Evolutionary conservation across 2,888 invertebrate genomes (phyloP).

Genomic region (Dione vanillae): DNA sequence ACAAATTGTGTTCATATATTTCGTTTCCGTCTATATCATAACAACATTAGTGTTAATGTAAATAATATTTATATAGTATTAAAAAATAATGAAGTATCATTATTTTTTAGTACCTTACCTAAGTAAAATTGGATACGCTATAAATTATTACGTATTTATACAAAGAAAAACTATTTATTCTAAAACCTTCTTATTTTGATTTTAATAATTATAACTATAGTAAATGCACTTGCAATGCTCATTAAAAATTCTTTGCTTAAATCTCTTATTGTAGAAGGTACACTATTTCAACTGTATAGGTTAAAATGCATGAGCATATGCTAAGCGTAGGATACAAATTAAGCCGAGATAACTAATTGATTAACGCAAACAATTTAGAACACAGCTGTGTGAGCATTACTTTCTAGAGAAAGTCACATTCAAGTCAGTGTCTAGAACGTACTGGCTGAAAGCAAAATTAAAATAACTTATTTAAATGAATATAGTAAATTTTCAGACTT

Average conservation of each 20-base stretch:
- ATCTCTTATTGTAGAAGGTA: not conserved
- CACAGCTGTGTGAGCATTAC: slow-evolving; percentile 47
- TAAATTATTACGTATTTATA: not conserved
- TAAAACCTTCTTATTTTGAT: not conserved
- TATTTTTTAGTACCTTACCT: not conserved
- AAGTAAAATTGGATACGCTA: too few species aligned
- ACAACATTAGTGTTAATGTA: not conserved
- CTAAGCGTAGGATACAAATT: slow-evolving; percentile 44
- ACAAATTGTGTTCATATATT: slow-evolving; percentile 2
- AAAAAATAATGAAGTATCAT: not conserved
- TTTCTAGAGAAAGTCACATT: slow-evolving; percentile 51
- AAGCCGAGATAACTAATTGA: slow-evolving; percentile 48
- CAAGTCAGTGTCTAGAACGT: slow-evolving; percentile 43
- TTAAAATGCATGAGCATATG: slow-evolving; percentile 17
- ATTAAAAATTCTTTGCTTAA: not conserved
- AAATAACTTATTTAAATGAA: slow-evolving; percentile 21
- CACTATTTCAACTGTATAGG: not conserved
- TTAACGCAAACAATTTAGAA: slow-evolving; percentile 47
- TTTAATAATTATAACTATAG: not conserved
- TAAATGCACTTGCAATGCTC: not conserved
- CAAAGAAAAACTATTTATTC: not conserved
- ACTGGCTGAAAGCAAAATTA: slow-evolving; percentile 27
- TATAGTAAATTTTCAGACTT: not conserved
- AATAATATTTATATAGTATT: too few species aligned
- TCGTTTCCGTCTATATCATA: slow-evolving; percentile 4